These are phyloP conservation scores for Vannuccia rotundouncinata DNA, from an alignment of 2,888 invertebrate genomes.

Conservation along the genomic window DNA sequence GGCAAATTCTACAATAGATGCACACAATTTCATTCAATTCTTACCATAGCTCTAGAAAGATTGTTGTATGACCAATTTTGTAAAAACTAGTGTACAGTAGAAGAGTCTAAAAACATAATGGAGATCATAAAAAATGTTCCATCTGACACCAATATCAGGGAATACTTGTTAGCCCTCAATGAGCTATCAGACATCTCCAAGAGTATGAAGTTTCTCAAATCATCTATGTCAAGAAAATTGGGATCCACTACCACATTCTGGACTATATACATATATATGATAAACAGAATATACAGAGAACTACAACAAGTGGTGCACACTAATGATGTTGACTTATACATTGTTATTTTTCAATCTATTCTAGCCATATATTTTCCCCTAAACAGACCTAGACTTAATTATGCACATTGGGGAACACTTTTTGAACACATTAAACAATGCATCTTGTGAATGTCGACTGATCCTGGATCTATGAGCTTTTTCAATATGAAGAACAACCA, in stretches of 20 bases:
- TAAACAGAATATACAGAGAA: slow-evolving; percentile 24
- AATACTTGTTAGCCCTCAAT: background rate
- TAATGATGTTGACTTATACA: slow-evolving; percentile 31
- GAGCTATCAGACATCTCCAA: background rate
- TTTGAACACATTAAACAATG: slow-evolving; percentile 34
- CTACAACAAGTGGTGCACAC: background rate
- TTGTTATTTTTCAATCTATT: slow-evolving; percentile 27
- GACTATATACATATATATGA: background rate
- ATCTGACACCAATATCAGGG: background rate
- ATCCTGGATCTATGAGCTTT: slow-evolving; percentile 36
- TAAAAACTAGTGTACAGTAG: background rate
- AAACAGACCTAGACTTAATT: slow-evolving; percentile 38
- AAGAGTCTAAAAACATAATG: background rate
- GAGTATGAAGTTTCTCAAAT: background rate
- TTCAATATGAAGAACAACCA: slow-evolving; percentile 38
- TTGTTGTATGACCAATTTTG: slow-evolving; percentile 3
- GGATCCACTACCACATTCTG: slow-evolving; percentile 5
- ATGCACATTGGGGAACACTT: slow-evolving; percentile 37
- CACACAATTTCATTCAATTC: background rate
- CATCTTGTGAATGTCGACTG: background rate
- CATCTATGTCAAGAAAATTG: background rate
- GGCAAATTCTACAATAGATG: slow-evolving; percentile 17
- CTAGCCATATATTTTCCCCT: slow-evolving; percentile 35
- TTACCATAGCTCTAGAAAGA: background rate
- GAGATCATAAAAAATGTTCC: background rate